Evolutionary conservation across 2,797 vertebrate species (phyloP), one percentile per base, ranked within the genome.

Genomic region (Synanceia verrucosa): DNA sequence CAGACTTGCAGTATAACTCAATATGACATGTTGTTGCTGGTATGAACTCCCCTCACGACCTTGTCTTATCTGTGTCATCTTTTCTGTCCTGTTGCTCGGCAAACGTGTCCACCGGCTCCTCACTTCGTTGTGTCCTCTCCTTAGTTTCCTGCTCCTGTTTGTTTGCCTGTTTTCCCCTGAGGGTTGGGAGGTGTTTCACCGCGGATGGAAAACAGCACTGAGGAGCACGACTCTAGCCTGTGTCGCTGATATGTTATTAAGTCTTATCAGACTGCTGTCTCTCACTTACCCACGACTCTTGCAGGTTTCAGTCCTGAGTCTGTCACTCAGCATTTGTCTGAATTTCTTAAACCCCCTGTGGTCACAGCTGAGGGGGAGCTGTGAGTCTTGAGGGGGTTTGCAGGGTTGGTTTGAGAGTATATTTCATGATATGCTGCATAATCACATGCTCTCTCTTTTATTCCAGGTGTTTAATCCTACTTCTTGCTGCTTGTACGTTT

Each of bases 1-100:
- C 56, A 73, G 56, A 56, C 65, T 55, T 58, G 19, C 18, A 13
- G 5, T 57, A 86, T 82, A 70, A 87, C 83, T 85, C 84, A 81
- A 60, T 4, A 39, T 78, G 76, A 73, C 79, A 67, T 18, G 51
- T 70, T 23, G 41, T 53, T 71, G 29, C 70, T 73, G 7, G 19
- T 53, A 24, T 39, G 11, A 10, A 56, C 65, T 65, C 69, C 50
- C 47, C 50, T 72, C 19, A 31, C 28, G 23, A 39, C n/a, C 43
- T 63, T 56, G 23, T 64, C 4, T 65, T 2, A 52, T 56, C 34
- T 59, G 33, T 70, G 50, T 70, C 33, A 43, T 73, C 9, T 76
- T 57, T 36, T 72, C 69, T 29, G 36, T 64, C 44, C 16, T 81
- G 31, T 58, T 37, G 4, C 62, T 68, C n/a, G 19, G 52, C 36